These are phyloP conservation scores for Mycetomoellerius zeteki DNA, from an alignment of 1,140 invertebrate species.

Conservation along the genomic window DNA sequence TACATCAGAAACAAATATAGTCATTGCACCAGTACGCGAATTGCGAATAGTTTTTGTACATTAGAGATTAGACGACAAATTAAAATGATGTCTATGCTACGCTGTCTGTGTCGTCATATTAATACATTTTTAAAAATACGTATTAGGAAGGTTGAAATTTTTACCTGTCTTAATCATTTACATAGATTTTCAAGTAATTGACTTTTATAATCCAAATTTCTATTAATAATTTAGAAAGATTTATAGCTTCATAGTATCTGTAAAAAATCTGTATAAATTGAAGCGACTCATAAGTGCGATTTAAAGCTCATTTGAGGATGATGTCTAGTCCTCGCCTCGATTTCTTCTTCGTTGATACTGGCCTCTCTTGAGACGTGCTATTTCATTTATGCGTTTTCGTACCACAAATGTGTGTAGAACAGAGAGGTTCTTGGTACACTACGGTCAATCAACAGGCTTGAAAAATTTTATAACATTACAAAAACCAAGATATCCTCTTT, in stretches of 20 bases:
- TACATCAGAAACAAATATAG: no score
- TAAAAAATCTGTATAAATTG: slow-evolving; percentile 6
- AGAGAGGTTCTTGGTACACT: no score
- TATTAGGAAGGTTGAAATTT: not conserved
- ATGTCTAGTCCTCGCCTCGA: not conserved
- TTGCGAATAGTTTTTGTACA: no score
- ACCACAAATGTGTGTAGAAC: no score
- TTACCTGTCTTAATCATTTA: not conserved
- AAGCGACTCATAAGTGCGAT: not conserved
- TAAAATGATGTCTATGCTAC: no score
- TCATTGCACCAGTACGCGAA: no score
- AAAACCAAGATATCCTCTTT: no score
- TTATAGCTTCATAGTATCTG: not conserved
- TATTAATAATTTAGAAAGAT: slow-evolving; percentile 15
- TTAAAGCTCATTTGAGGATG: slow-evolving; percentile 1
- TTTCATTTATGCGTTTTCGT: no score
- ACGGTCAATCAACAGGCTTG: no score
- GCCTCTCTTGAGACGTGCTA: not conserved
- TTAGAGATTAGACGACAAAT: no score
- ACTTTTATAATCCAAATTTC: not conserved
- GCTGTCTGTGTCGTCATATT: no score
- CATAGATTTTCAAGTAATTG: not conserved
- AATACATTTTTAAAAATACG: not conserved
- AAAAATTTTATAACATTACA: no score
- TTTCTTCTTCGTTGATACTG: not conserved